Evolutionary conservation across 2,888 invertebrate genomes (phyloP), one percentile per base, ranked within the genome.

Genomic region (Tanypteryx hageni): DNA sequence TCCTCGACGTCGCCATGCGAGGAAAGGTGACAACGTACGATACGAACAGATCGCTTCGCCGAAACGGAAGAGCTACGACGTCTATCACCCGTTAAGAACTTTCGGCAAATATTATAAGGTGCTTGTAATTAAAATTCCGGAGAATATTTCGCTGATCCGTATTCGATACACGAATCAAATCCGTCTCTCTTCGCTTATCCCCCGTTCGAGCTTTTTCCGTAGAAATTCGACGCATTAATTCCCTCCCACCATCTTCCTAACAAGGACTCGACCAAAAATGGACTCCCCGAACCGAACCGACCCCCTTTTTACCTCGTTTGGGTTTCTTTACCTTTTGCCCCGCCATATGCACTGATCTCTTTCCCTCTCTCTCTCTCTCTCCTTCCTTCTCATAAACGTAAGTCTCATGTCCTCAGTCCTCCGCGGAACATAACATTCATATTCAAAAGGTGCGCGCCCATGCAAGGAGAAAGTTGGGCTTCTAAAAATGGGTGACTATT

Each of bases 391-490:
- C 86, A 86, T 64, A 56, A 44, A 44, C n/a, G 18, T 56, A 16
- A 44, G 59, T 31, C 86, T 18, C 31, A 31, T 31, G 27, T 59
- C 86, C 61, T 27, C 22, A 16, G 27, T 14, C 22, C 22, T n/a
- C 64, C 61, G 11, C 27, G 44, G 64, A 64, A 44, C 27, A 89
- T 64, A 76, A 13, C 89, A 89, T 89, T 89, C 89, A 89, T 89
- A 89, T 89, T 89, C 89, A 89, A n/a, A n/a, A 64, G 64, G 68
- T 44, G n/a, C 86, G 18, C 59, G 61, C 27, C 31, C 31, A 22
- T 31, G 0, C 61, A 18, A 11, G 64, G 89, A 89, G 89, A 89
- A 64, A 64, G 64, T 89, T 13, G 22, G 44, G n/a, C 44, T 10
- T 89, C 44, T 64, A 18, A 56, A 89, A 89, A 89, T 44, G 89